Evolutionary conservation across 2,888 invertebrate genomes (phyloP), one percentile per base, ranked within the genome.

Genomic region (Drosophila picticornis): DNA sequence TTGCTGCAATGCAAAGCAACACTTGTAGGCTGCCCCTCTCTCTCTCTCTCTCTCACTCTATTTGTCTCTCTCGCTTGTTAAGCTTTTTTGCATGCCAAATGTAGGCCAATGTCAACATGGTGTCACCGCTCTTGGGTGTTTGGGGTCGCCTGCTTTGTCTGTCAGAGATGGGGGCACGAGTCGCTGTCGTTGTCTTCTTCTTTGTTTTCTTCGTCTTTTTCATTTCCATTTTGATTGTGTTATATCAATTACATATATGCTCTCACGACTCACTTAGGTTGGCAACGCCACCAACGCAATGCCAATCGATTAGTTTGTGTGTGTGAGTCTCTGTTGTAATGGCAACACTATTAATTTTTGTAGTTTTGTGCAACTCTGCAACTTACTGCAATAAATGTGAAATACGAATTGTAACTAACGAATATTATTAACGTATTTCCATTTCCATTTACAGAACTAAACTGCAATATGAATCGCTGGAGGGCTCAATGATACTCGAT

Each of bases 391-490:
- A 64, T 52, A 57, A 55, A 61, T 81, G 22, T 25, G 46, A 62
- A 63, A 57, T 66, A 25, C 52, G 56, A 55, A 25, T 25, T 27
- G 27, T 56, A 40, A 38, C 38, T 56, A 38, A 56, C n/a, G n/a
- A n/a, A n/a, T n/a, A 29, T 56, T n/a, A 9, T 56, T 3, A 25
- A 16, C n/a, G 13, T 56, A 19, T 55, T 55, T 64, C 57, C 61
- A 38, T 50, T 81, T 83, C 40, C 34, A 36, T 60, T 84, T 73
- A 67, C 83, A 93, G 93, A 88, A 93, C 92, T 2, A 91, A 92
- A 87, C 79, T 93, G 46, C 93, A 93, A 72, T 93, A 92, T 61
- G 93, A 93, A 79, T 93, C 93, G 4, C 71, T 93, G 27, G 93
- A 93, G 59, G 93, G 93, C 46, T 92, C 93, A 0, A 92, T 93